phyloP scores from a whole-genome alignment of 2,888 invertebrate species.

The Caenorhabditis virilis region DNA sequence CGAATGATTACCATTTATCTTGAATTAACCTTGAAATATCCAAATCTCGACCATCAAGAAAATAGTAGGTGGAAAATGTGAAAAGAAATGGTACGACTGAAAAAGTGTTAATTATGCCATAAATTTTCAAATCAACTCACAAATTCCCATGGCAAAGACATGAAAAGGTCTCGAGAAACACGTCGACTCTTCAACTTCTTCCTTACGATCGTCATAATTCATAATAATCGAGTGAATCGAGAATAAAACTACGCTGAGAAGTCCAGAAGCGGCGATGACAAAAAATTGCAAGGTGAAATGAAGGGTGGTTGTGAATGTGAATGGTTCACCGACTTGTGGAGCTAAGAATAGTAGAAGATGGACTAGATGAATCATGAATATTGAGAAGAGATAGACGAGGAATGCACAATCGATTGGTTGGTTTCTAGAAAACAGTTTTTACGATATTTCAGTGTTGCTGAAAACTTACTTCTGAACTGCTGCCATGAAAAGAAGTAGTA shows the following conservation, averaged over 20 bases:
- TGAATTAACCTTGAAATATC: slow-evolving; percentile 22
- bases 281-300: slow-evolving; percentile 52
- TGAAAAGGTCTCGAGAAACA: slow-evolving; percentile 31
- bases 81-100: slow-evolving; percentile 51
- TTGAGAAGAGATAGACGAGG: slow-evolving; percentile 53
- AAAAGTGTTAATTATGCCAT: slow-evolving; percentile 11
- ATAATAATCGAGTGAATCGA: slow-evolving; percentile 32
- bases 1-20: too few relatives aligned
- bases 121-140: slow-evolving; percentile 6
- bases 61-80: slow-evolving; percentile 52
- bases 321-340: slow-evolving; percentile 56
- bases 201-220: slow-evolving; percentile 16
- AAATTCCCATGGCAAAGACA: slow-evolving; percentile 28
- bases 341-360: slow-evolving; percentile 53
- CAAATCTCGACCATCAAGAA: slow-evolving; percentile 38
- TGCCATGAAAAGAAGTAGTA: slow-evolving; percentile 59
- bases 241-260: slow-evolving; percentile 32
- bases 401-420: slow-evolving; percentile 57
- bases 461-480: slow-evolving; percentile 55
- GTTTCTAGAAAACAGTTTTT: slow-evolving; percentile 35
- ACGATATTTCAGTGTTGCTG: background rate
- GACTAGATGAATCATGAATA: slow-evolving; percentile 53
- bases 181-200: slow-evolving; percentile 20
- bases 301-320: slow-evolving; percentile 43
- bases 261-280: slow-evolving; percentile 41